phyloP scores from a whole-genome alignment of 2,797 vertebrate species.

The Pampus argenteus region DNA sequence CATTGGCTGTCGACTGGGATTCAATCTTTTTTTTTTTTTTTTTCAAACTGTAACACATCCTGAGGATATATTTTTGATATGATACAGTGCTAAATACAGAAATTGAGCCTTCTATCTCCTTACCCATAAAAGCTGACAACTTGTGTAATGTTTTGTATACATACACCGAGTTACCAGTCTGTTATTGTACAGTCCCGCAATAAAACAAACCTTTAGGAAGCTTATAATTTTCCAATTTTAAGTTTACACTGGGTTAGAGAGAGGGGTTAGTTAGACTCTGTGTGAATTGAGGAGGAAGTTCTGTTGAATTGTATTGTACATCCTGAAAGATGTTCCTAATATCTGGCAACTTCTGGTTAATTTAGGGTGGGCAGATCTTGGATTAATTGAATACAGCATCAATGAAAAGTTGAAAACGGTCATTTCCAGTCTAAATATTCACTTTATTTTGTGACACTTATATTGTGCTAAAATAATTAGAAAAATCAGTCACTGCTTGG shows the following conservation, averaged over 20 bases:
- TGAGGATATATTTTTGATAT: slow-evolving; percentile 31
- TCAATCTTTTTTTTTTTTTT: background rate
- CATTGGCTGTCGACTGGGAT: background rate
- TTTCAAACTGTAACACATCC: slow-evolving; percentile 1
- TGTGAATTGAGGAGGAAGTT: background rate
- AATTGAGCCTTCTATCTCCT: background rate
- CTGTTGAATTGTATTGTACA: slow-evolving; percentile 1
- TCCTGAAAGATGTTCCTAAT: slow-evolving; percentile 2
- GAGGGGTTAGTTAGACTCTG: background rate
- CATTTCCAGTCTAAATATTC: background rate
- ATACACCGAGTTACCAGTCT: background rate
- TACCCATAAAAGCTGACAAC: background rate
- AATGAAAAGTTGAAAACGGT: background rate
- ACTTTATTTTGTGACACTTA: background rate
- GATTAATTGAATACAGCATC: background rate
- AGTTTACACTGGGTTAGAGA: background rate
- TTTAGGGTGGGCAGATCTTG: background rate
- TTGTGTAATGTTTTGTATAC: background rate
- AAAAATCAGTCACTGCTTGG: slow-evolving; percentile 2
- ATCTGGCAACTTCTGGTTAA: background rate
- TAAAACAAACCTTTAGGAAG: background rate
- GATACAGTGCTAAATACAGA: background rate
- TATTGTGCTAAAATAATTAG: background rate
- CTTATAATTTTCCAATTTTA: background rate
- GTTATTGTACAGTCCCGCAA: background rate